These are phyloP conservation scores for Rhabditoides inermis DNA, from an alignment of 2,888 invertebrate genomes.

Conservation along the genomic window DNA sequence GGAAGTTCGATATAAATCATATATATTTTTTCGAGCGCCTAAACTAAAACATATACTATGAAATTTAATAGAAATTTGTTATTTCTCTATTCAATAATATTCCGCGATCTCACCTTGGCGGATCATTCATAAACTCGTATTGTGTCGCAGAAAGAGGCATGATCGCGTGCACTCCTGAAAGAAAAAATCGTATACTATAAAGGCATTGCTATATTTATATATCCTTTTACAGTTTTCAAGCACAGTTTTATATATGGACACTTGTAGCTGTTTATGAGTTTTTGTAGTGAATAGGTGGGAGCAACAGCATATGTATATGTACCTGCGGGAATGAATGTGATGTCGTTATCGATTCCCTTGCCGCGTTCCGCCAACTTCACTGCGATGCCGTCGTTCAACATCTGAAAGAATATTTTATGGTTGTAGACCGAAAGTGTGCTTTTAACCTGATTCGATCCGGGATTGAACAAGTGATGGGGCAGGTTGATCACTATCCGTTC, in stretches of 20 bases:
- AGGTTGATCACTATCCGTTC: slow-evolving; percentile 30
- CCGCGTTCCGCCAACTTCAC: slow-evolving; percentile 40
- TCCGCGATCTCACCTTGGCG: slow-evolving; percentile 35
- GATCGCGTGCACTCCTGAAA: slow-evolving; percentile 43
- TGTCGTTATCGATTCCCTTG: slow-evolving; percentile 35
- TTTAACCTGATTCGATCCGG: slow-evolving; percentile 13
- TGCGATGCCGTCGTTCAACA: slow-evolving; percentile 43
- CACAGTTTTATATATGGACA: neutral
- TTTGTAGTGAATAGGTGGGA: too few species aligned
- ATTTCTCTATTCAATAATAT: too few species aligned
- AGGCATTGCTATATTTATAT: neutral
- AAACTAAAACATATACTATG: too few species aligned
- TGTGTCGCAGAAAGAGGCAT: slow-evolving; percentile 42
- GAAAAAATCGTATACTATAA: too few species aligned
- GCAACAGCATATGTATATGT: too few species aligned
- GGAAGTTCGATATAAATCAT: too few species aligned
- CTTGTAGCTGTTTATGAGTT: too few species aligned
- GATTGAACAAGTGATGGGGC: slow-evolving; percentile 37
- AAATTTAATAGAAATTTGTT: too few species aligned
- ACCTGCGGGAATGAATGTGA: slow-evolving; percentile 38
- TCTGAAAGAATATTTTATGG: slow-evolving; percentile 23
- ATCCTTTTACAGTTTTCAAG: too few species aligned
- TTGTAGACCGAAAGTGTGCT: neutral
- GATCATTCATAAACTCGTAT: slow-evolving; percentile 48
- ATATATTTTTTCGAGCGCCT: too few species aligned